Evolutionary conservation across 2,888 invertebrate genomes (phyloP).

Genomic region (Zele albiditarsus): DNA sequence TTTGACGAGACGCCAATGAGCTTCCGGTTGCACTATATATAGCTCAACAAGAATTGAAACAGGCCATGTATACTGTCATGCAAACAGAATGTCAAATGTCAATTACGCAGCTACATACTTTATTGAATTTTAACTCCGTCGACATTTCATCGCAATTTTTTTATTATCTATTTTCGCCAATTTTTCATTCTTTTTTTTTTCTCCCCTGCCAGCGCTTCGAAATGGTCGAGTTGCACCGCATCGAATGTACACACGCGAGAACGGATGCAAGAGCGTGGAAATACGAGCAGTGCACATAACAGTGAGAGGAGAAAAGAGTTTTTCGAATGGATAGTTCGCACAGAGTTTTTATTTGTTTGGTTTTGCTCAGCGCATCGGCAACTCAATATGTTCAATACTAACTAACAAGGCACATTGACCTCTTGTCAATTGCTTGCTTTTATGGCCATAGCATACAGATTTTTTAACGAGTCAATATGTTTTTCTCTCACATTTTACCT

Average conservation of each 20-base stretch:
- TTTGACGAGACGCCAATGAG: slow-evolving; percentile 41
- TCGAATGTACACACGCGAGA: slow-evolving; percentile 7
- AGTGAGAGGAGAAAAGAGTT: slow-evolving; percentile 26
- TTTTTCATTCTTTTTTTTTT: neutral
- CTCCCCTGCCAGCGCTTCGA: slow-evolving; percentile 24
- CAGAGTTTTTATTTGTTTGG: slow-evolving; percentile 29
- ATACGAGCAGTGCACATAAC: slow-evolving; percentile 16
- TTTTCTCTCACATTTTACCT: slow-evolving; percentile 26
- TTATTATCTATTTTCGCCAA: neutral
- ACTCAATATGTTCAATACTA: slow-evolving; percentile 28
- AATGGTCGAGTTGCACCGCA: slow-evolving; percentile 29
- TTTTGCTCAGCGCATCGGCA: slow-evolving; percentile 8
- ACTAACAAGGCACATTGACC: slow-evolving; percentile 38
- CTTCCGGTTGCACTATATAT: slow-evolving; percentile 38
- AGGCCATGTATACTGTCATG: slow-evolving; percentile 37
- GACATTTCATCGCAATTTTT: slow-evolving; percentile 23
- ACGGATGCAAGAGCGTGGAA: slow-evolving; percentile 22
- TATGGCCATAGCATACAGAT: slow-evolving; percentile 19
- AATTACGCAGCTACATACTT: slow-evolving; percentile 47
- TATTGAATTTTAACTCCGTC: slow-evolving; percentile 48
- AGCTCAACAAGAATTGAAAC: slow-evolving; percentile 18
- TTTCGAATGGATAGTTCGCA: slow-evolving; percentile 30
- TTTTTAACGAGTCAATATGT: slow-evolving; percentile 38
- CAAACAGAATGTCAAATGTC: slow-evolving; percentile 58
- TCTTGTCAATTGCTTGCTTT: slow-evolving; percentile 29